Base-by-base conservation (phyloP, 2,113 vertebrate species). In the Paradoxurus hermaphroditus region DNA sequence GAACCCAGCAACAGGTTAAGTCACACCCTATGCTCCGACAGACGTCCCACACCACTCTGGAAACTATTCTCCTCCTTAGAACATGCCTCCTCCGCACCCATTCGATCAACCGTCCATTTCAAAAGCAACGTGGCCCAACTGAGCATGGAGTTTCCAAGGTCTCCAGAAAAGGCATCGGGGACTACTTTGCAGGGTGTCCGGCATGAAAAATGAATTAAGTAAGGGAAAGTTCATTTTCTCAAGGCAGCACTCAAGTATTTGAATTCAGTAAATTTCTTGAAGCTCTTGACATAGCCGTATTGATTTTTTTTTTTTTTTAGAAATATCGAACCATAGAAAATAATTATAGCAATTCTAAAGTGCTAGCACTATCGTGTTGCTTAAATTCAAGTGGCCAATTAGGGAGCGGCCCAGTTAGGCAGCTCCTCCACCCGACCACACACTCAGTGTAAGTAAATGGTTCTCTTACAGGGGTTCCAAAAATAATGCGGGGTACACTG, bases 1-100 rank as follows among this genome's bases (percentile, higher is more conserved):
- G 68, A 68, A 90, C 88, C 81, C 90, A 92, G 8, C n/a, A 51
- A 96, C 5, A 97, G 95, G 95, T 97, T 97, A 92, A 93, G 93
- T 90, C 94, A 75, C 78, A 84, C 85, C 59, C 67, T 63, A 70
- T 65, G 81, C 68, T 91, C 7, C 1, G 1, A 65, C 1, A 49
- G 72, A 77, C 39, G 65, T 5, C 29, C 39, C 29, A 78, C n/a
- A 16, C 62, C 49, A 25, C 23, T 63, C 70, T 82, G 67, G 46
- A 94, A 78, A 90, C 15, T 14, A 51, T 39, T 11, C 21, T 49
- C 93, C 73, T 49, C 31, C 49, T 41, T 23, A 44, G 15, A 41
- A 86, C 67, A 46, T 23, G 25, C 75, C 53, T 82, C 67, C 46
- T 46, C 51, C 7, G 72, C 49, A 36, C 1, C n/a, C 68, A 59